Evolutionary conservation across 2,888 invertebrate genomes (phyloP), one percentile per base, ranked within the genome.

Genomic region (Gryllus longicercus): DNA sequence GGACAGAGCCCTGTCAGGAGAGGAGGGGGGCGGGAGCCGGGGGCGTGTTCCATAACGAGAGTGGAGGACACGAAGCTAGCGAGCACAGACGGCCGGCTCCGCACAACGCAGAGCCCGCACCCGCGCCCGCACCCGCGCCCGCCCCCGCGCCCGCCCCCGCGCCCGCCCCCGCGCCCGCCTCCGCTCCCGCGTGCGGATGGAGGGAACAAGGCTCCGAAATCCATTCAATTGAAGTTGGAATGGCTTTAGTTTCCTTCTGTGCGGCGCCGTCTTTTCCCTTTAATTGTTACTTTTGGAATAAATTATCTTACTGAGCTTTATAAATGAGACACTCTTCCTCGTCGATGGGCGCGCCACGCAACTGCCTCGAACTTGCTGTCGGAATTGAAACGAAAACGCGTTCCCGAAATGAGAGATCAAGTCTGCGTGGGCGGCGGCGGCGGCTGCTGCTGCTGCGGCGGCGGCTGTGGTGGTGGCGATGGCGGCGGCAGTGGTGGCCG

Each of bases 391-490:
- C 63, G 14, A n/a, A 63, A 63, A 63, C 63, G 16, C n/a, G 63
- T 63, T 18, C n/a, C 16, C 63, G n/a, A 14, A n/a, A 63, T 14
- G 63, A 63, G 63, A 63, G 63, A 63, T 63, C 51, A 76, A 80
- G 84, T 84, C 85, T 84, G 85, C 85, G 51, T 85, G 83, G 79
- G 83, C 82, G 76, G 85, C 85, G 18, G 83, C 84, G 10, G 82
- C 75, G 74, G 81, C 84, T 11, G 84, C 83, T 80, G 85, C 85
- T 76, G 84, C 84, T 11, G 85, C 84, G 16, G 84, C 84, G 12
- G 85, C 84, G 82, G 25, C 25, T 25, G 25, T 25, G 38, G 38
- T 5, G 38, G 38, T 38, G 38, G 38, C 38, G 38, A 38, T 38
- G 38, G 38, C 38, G 38, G 38, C 38, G 38, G 38, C 38, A 8